These are phyloP conservation scores for Oryzias javanicus DNA, from an alignment of 2,113 vertebrate genomes.

Conservation along the genomic window DNA sequence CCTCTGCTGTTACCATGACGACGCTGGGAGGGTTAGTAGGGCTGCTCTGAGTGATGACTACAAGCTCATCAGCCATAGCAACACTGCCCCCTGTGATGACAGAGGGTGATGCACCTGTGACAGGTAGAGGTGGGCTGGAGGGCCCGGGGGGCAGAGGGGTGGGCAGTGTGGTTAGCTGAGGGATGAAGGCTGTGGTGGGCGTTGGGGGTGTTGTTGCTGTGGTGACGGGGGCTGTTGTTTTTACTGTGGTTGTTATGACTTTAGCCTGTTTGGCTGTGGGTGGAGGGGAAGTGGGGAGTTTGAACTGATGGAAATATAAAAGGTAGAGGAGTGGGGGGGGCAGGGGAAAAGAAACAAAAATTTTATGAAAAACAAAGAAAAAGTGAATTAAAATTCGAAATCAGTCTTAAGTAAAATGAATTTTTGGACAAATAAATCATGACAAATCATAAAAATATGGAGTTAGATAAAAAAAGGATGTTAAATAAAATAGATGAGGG, in stretches of 20 bases:
- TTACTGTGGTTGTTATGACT: slow-evolving; percentile 28
- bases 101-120: background rate
- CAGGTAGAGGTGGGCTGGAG: slow-evolving; percentile 19
- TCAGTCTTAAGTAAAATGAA: background rate
- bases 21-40: slow-evolving; percentile 21
- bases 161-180: slow-evolving; percentile 22
- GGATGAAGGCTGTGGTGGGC: slow-evolving; percentile 29
- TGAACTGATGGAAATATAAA: slow-evolving; percentile 63
- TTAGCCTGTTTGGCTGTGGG: slow-evolving; percentile 62
- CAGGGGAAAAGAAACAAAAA: slow-evolving; percentile 42
- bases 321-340: slow-evolving; percentile 32
- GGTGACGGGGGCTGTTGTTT: slow-evolving; percentile 33
- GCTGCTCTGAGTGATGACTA: slow-evolving; percentile 20
- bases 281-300: slow-evolving; percentile 72
- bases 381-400: slow-evolving; percentile 6
- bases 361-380: slow-evolving; percentile 26
- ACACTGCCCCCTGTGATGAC: slow-evolving; percentile 21
- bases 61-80: slow-evolving; percentile 5
- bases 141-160: slow-evolving; percentile 29
- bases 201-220: slow-evolving; percentile 39
- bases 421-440: too few relatives aligned
- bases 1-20: background rate
- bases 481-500: too few relatives aligned
- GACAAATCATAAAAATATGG: too few relatives aligned
- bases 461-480: too few relatives aligned